Percentiles rank a stretch among this genome's conserved stretches.
phyloP scores from a whole-genome alignment of 1,140 invertebrate species.

The Apis florea region DNA sequence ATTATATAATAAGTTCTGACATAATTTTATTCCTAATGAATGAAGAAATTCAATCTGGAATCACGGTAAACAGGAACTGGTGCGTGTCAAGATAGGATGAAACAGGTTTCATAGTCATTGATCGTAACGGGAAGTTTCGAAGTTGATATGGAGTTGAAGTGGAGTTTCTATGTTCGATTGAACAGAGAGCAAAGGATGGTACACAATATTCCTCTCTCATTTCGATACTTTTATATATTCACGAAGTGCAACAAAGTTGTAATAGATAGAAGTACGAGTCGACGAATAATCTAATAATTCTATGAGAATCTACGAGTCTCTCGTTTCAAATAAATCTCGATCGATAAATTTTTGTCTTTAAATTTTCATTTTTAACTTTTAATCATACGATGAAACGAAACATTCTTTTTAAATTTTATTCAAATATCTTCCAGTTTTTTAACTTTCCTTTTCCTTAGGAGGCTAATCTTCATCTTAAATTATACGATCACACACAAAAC shows the following conservation, averaged over 20 bases:
- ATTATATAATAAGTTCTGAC: background rate
- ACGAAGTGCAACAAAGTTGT: background rate
- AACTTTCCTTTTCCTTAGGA: too few species aligned
- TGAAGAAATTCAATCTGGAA: background rate
- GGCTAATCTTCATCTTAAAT: too few species aligned
- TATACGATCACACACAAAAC: too few species aligned
- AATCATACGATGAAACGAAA: too few species aligned
- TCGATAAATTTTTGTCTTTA: too few species aligned
- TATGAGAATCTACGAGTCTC: background rate
- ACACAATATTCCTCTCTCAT: constrained; percentile 20
- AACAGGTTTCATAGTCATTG: constrained; percentile 4
- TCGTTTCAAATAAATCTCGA: too few species aligned
- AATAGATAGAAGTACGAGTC: background rate
- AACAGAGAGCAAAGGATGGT: background rate
- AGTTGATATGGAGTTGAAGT: constrained; percentile 1
- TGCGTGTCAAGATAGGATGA: constrained; percentile 39
- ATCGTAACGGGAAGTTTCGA: constrained; percentile 2
- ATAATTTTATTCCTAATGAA: constrained; percentile 4
- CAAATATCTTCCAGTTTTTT: too few species aligned
- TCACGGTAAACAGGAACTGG: constrained; percentile 27
- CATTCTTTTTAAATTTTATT: too few species aligned
- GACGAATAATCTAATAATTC: background rate
- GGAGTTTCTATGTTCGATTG: background rate
- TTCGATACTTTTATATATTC: background rate
- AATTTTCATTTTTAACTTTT: too few species aligned